phyloP scores from a whole-genome alignment of 2,113 vertebrate species.

The Cranoglanis bouderius region DNA sequence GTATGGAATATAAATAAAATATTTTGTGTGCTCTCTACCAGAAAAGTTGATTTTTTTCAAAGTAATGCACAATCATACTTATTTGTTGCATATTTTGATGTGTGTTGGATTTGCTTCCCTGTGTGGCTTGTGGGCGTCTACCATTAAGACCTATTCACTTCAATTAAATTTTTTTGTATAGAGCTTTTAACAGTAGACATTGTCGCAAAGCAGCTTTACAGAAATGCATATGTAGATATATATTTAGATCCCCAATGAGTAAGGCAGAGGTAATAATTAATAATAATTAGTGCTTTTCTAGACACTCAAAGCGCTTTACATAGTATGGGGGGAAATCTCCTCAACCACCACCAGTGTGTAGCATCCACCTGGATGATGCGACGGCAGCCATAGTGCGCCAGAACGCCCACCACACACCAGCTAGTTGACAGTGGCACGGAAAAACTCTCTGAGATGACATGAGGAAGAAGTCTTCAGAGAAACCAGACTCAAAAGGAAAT shows the following conservation, averaged over 20 bases:
- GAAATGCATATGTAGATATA: not conserved
- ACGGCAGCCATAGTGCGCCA: too few species aligned
- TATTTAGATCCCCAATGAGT: not conserved
- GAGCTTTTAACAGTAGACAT: not conserved
- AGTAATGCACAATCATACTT: constrained; percentile 54
- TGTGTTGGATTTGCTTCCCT: constrained; percentile 1
- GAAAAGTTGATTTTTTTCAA: constrained; percentile 56
- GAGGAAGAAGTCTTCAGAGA: not conserved
- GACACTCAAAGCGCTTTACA: too few species aligned
- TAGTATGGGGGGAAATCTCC: too few species aligned
- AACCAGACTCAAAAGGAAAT: not conserved
- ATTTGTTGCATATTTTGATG: constrained; percentile 30
- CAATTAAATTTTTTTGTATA: not conserved
- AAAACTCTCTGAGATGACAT: too few species aligned
- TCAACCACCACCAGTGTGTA: too few species aligned
- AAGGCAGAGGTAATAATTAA: not conserved
- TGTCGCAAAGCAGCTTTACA: not conserved
- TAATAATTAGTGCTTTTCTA: too few species aligned
- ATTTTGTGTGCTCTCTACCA: constrained; percentile 64
- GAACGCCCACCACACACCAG: too few species aligned
- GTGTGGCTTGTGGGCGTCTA: not conserved
- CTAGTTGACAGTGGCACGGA: too few species aligned
- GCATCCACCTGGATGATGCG: too few species aligned
- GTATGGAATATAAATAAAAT: constrained; percentile 80
- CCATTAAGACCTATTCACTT: constrained; percentile 47